phyloP scores from a whole-genome alignment of 2,888 invertebrate species.

The Plusia festucae region DNA sequence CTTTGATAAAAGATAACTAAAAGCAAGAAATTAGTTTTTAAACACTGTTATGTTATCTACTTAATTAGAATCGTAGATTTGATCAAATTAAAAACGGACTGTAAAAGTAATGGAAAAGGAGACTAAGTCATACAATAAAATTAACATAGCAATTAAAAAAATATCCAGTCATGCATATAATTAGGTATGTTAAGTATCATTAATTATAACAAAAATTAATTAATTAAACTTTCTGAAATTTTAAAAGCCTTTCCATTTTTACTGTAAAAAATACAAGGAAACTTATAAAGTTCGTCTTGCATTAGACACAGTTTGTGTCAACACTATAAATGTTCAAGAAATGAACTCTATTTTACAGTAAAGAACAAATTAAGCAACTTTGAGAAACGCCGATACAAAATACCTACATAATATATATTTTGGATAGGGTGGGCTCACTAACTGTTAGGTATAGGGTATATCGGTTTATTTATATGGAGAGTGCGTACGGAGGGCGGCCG shows the following conservation, averaged over 20 bases:
- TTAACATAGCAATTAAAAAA: no score
- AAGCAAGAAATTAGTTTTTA: no score
- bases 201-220: background rate
- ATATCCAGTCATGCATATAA: no score
- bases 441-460: slow-evolving; percentile 79
- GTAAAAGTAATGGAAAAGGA: no score
- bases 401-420: slow-evolving; percentile 63
- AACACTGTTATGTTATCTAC: no score
- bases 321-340: background rate
- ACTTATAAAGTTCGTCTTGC: no score
- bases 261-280: no score
- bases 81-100: no score
- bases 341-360: background rate
- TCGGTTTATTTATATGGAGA: slow-evolving; percentile 87
- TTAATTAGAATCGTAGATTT: no score
- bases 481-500: slow-evolving; percentile 83
- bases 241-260: background rate
- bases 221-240: background rate
- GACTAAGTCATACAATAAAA: no score
- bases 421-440: slow-evolving; percentile 69
- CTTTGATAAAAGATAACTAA: slow-evolving; percentile 16
- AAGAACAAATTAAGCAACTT: slow-evolving; percentile 50
- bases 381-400: slow-evolving; percentile 63
- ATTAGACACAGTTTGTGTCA: background rate
- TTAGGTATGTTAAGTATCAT: no score